phyloP scores from a whole-genome alignment of 2,888 invertebrate species.

The Drosophila helvetica region DNA sequence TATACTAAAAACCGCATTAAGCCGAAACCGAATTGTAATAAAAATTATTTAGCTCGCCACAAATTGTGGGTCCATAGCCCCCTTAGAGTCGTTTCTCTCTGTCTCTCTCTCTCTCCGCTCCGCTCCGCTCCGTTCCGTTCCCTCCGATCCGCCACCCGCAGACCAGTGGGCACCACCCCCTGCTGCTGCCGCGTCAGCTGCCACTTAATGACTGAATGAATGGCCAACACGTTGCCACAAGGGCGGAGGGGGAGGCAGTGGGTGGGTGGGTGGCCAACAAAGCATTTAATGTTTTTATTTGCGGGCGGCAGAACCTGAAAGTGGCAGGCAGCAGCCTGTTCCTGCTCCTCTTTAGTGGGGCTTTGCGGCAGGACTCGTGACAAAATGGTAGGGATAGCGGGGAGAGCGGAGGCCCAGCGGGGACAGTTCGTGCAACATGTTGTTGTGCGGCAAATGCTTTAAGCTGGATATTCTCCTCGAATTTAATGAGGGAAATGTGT shows the following conservation, averaged over 20 bases:
- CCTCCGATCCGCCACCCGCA: background rate
- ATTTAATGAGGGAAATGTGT: conserved; percentile 22
- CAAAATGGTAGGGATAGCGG: conserved; percentile 16
- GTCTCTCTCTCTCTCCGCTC: too few species aligned
- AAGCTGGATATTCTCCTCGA: conserved; percentile 23
- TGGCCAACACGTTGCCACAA: conserved; percentile 46
- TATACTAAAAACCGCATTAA: conserved; percentile 40
- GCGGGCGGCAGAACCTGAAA: conserved; percentile 72
- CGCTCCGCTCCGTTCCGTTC: too few species aligned
- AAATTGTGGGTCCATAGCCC: conserved; percentile 60
- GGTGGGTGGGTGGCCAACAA: conserved; percentile 54
- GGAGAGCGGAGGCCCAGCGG: background rate
- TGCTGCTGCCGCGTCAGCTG: conserved; percentile 69
- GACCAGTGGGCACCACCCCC: conserved; percentile 41
- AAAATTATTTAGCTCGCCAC: conserved; percentile 75
- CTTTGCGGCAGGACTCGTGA: conserved; percentile 47
- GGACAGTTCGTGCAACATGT: conserved; percentile 62
- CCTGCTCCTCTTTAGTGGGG: conserved; percentile 38
- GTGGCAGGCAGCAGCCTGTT: conserved; percentile 39
- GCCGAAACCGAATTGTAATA: conserved; percentile 60
- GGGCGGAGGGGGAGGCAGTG: conserved; percentile 12
- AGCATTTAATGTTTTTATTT: conserved; percentile 78
- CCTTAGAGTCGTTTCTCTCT: conserved; percentile 1
- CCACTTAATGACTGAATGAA: conserved; percentile 76
- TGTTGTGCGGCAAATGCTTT: conserved; percentile 42